These are phyloP conservation scores for Anadara kagoshimensis DNA, from an alignment of 1,140 invertebrate genomes.

Conservation along the genomic window DNA sequence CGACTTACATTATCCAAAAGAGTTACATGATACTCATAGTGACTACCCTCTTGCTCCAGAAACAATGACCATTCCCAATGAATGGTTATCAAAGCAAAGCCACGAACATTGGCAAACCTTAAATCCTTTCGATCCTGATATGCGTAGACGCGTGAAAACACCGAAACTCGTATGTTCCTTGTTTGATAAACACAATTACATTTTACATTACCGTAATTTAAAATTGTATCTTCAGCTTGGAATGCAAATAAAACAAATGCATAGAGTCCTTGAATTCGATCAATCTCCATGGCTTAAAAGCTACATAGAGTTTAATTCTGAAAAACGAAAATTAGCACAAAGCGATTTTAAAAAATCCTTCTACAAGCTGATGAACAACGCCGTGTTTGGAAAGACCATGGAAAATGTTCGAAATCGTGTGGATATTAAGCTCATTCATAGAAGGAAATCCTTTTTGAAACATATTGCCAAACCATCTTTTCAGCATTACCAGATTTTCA, in stretches of 20 bases:
- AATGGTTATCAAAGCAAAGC: slow-evolving; percentile 13
- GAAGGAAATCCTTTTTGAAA: slow-evolving; percentile 1
- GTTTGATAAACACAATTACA: slow-evolving; percentile 33
- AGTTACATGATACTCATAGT: slow-evolving; percentile 32
- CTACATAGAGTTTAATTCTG: slow-evolving; percentile 47
- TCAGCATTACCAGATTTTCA: slow-evolving; percentile 10
- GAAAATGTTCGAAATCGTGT: neutral
- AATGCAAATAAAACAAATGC: slow-evolving; percentile 44
- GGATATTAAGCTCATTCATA: neutral
- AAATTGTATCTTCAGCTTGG: slow-evolving; percentile 36
- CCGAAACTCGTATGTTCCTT: slow-evolving; percentile 32
- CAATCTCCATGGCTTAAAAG: slow-evolving; percentile 34
- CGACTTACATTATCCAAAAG: slow-evolving; percentile 28
- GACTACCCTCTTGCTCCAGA: slow-evolving; percentile 24
- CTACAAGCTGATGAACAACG: slow-evolving; percentile 1
- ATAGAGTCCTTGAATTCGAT: slow-evolving; percentile 28
- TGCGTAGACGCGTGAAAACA: neutral
- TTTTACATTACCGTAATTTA: slow-evolving; percentile 29
- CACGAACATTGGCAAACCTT: slow-evolving; percentile 31
- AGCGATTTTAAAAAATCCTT: slow-evolving; percentile 1
- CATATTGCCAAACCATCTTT: slow-evolving; percentile 12
- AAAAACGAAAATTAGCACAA: slow-evolving; percentile 46
- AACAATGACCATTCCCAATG: neutral
- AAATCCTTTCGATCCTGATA: slow-evolving; percentile 2
- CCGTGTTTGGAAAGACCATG: slow-evolving; percentile 5